Conservation (phyloP, 2,113 vertebrate genomes). For the Megaptera novaeangliae region DNA sequence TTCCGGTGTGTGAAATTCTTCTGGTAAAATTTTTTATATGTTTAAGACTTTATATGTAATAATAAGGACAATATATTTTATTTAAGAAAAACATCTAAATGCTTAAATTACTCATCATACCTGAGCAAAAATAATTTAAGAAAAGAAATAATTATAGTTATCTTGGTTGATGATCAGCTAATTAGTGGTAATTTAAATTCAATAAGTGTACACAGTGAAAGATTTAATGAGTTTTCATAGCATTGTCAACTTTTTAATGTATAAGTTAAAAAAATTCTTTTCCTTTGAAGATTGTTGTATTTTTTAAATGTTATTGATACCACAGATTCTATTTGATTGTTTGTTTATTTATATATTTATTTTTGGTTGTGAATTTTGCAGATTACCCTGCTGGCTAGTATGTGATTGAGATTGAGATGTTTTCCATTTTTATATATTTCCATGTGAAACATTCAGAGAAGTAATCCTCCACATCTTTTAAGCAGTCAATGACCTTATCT, state of each 20-base stretch:
- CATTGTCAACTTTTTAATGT: conserved; percentile 47
- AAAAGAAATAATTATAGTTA: conserved; percentile 63
- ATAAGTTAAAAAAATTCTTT: background rate
- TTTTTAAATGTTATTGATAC: conserved; percentile 7
- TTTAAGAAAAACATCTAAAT: conserved; percentile 52
- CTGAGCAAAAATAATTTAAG: conserved; percentile 57
- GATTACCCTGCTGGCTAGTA: conserved; percentile 18
- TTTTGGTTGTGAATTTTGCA: conserved; percentile 57
- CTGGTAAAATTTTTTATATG: conserved; percentile 36
- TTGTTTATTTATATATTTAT: conserved; percentile 55
- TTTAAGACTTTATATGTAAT: conserved; percentile 42
- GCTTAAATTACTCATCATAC: conserved; percentile 56
- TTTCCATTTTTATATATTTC: conserved; percentile 65
- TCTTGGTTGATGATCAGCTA: conserved; percentile 62
- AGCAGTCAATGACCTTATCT: conserved; percentile 77
- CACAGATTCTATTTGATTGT: conserved; percentile 51
- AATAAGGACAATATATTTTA: conserved; percentile 62
- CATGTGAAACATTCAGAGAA: conserved; percentile 53
- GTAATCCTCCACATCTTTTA: conserved; percentile 68
- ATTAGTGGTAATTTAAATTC: conserved; percentile 68
- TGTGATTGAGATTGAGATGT: conserved; percentile 46
- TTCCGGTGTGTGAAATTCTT: conserved; percentile 34
- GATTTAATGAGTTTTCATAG: conserved; percentile 36
- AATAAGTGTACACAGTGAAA: conserved; percentile 54
- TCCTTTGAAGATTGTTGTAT: conserved; percentile 30